Evolutionary conservation across 2,888 invertebrate species (phyloP).

Genomic region (Apoderus coryli): DNA sequence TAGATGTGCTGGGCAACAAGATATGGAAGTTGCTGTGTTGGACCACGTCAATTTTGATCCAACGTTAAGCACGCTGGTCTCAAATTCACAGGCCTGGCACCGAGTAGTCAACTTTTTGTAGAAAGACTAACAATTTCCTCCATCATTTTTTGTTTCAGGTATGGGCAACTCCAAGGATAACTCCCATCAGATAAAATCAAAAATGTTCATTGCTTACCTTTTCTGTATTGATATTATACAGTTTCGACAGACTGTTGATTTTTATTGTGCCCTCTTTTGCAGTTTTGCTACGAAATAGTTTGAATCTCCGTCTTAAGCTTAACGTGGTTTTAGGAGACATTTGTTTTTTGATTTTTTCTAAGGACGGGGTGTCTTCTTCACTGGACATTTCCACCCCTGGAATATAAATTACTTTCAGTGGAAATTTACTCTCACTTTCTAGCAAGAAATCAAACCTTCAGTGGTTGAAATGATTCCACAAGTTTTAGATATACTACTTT

Average conservation of each 20-base stretch:
- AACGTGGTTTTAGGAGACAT: conserved; percentile 9
- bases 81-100: too few relatives aligned
- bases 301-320: conserved; percentile 22
- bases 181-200: too few relatives aligned
- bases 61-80: too few relatives aligned
- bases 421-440: conserved; percentile 6
- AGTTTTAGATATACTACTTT: conserved; percentile 32
- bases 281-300: conserved; percentile 19
- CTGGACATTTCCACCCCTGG: conserved; percentile 36
- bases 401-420: conserved; percentile 8
- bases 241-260: conserved; percentile 22
- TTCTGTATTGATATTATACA: conserved; percentile 28
- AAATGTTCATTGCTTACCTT: too few relatives aligned
- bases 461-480: conserved; percentile 31
- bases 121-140: too few relatives aligned
- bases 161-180: too few relatives aligned
- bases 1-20: too few relatives aligned
- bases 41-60: too few relatives aligned
- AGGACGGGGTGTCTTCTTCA: conserved; percentile 30
- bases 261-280: conserved; percentile 22
- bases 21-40: too few relatives aligned
- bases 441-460: conserved; percentile 26
- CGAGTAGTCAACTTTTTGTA: too few relatives aligned
- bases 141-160: too few relatives aligned
- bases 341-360: conserved; percentile 24